phyloP scores from a whole-genome alignment of 2,797 vertebrate species.

The Phylloscopus collybita region DNA sequence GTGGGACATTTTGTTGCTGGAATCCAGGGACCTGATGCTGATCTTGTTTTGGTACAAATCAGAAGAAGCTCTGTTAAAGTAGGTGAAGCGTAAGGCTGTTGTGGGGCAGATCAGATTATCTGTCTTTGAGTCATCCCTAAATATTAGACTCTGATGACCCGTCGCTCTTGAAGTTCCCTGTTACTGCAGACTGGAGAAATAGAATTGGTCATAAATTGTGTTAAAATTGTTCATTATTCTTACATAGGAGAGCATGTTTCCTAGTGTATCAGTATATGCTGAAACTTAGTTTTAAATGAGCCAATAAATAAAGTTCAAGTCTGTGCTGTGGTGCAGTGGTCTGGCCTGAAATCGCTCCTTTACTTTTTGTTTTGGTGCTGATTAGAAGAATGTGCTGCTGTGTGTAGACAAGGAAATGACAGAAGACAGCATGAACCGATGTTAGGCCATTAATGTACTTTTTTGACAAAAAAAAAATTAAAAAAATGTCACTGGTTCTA shows the following conservation, averaged over 20 bases:
- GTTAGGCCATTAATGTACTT: neutral
- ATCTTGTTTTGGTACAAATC: neutral
- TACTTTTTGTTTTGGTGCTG: neutral
- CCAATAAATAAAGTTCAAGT: neutral
- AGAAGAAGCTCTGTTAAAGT: neutral
- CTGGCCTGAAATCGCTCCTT: neutral
- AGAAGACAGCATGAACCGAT: neutral
- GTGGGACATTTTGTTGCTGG: neutral
- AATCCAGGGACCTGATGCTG: neutral
- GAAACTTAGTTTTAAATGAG: neutral
- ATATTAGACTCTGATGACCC: neutral
- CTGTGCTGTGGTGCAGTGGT: neutral
- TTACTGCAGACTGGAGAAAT: neutral
- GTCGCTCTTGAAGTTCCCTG: neutral
- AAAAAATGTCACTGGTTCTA: neutral
- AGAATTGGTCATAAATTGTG: neutral
- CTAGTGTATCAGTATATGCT: neutral
- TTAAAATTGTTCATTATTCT: neutral
- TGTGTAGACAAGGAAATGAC: neutral
- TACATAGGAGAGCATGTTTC: neutral
- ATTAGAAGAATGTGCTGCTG: neutral
- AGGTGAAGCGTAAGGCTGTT: neutral
- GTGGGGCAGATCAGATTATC: neutral
- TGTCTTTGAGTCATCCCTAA: neutral
- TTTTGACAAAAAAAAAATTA: neutral